Evolutionary conservation across 1,140 invertebrate genomes (phyloP).

Genomic region (Brachionus sp.): DNA sequence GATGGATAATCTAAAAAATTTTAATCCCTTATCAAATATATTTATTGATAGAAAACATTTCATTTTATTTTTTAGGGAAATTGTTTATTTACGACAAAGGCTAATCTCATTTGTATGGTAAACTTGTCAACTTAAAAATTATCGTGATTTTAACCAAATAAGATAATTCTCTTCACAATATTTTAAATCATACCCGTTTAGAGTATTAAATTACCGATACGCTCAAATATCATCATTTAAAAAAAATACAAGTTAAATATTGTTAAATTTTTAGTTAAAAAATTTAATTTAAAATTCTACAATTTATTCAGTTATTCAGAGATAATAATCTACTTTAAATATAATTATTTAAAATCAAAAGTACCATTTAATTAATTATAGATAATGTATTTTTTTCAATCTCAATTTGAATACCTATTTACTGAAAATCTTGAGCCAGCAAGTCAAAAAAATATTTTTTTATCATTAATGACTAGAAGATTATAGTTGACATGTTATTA

Average conservation of each 20-base stretch:
- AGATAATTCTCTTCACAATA: conserved; percentile 21
- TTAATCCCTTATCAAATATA: conserved; percentile 22
- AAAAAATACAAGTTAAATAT: neutral
- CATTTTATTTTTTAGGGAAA: neutral
- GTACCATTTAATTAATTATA: no score
- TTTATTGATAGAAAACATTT: conserved; percentile 30
- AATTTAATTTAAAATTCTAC: neutral
- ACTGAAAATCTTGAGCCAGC: neutral
- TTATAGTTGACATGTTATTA: neutral
- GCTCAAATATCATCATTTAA: neutral
- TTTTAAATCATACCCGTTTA: conserved; percentile 12
- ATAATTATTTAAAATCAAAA: no score
- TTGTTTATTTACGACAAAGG: neutral
- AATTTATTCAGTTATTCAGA: neutral
- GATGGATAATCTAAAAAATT: conserved; percentile 14
- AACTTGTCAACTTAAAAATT: conserved; percentile 1
- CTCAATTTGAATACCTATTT: no score
- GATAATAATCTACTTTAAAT: no score
- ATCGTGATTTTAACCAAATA: neutral
- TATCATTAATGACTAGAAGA: neutral
- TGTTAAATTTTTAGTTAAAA: neutral
- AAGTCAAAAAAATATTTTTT: neutral
- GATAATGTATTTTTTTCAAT: no score
- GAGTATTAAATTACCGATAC: neutral
- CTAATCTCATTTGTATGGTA: conserved; percentile 14